Evolutionary conservation across 2,888 invertebrate species (phyloP), one percentile per base, ranked within the genome.

Genomic region (Polymixis lichenea): DNA sequence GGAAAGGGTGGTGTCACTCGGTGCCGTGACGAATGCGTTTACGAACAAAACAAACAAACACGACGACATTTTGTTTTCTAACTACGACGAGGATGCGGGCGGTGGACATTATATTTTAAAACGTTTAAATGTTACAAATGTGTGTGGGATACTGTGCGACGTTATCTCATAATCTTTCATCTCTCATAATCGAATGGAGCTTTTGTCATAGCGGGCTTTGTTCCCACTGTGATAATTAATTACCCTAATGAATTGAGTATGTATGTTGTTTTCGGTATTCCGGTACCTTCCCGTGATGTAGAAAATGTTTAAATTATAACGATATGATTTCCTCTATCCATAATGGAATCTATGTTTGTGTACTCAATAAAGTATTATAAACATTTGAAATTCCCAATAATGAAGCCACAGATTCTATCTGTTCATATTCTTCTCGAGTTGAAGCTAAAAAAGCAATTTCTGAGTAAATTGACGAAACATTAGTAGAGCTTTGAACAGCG

Each of bases 31-130:
- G 92, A 92, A 94, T 91, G 91, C 86, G 76, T 90, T 93, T 90
- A 91, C 85, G 89, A 91, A 86, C 88, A 91, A 92, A 88, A 89
- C 93, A 95, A 95, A 95, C 93, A 95, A 95, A 95, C 94, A 80
- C 75, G 79, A 84, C 82, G 88, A 87, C 88, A 87, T 90, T 90
- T 87, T 85, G 89, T 90, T 89, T 87, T 85, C 79, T 81, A 86
- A 84, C 86, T 80, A 78, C 86, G 84, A 85, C 80, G 73, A 90
- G 90, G 91, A 92, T 93, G 93, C 92, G 94, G 92, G 92, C 84
- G 78, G 69, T 82, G 89, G 90, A 87, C 84, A 81, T 86, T 82
- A 82, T 82, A 80, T 86, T 92, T 91, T 92, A 91, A 91, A 92
- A 90, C 89, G 86, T 90, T 91, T 89, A 89, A 89, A 90, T 81